Evolutionary conservation across 2,113 vertebrate species (phyloP), one percentile per base, ranked within the genome.

Genomic region (Poeciliopsis occidentalis): DNA sequence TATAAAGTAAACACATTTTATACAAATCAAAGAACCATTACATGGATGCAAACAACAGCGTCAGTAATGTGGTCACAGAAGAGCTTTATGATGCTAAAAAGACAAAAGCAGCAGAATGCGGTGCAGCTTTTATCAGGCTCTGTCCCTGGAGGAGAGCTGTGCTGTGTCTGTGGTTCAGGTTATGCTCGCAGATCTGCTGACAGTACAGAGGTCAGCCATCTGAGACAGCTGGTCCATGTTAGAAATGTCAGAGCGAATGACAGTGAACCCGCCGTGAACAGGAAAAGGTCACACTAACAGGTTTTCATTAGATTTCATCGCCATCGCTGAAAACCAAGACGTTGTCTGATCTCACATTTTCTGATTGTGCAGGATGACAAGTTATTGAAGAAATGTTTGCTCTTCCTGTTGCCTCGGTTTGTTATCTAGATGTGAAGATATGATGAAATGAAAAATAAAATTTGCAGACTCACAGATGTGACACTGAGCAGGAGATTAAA

Each of bases 171-270:
- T 82, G 82, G 72, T 80, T 87, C 69, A 73, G 31, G 51, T 71
- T 69, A 31, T 3, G 67, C 65, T 68, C 41, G 8, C 82, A 84
- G 83, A 91, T 79, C 71, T 89, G 89, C 91, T 91, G 91, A 92
- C 85, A 39, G 79, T n/a, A 64, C 86, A 78, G 68, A 54, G 70
- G 60, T 27, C 19, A 8, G 66, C 75, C 86, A 74, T 69, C 79
- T 80, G 89, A 78, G 87, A 87, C 86, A 89, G 87, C 83, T 87
- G 85, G 84, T 57, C 76, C 17, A 54, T 57, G 84, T 82, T 83
- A 82, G 19, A 68, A 68, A 67, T 60, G 79, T n/a, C 13, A 15
- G 65, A 79, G 76, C 4, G 4, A 41, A 76, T 24, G 79, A 80
- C 73, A 26, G 77, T 0, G 29, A 78, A 69, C 67, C 61, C 6